Percentiles rank a stretch among this genome's conserved stretches.
Conservation (phyloP, 2,888 invertebrate species). For the Nudaria mundana region DNA sequence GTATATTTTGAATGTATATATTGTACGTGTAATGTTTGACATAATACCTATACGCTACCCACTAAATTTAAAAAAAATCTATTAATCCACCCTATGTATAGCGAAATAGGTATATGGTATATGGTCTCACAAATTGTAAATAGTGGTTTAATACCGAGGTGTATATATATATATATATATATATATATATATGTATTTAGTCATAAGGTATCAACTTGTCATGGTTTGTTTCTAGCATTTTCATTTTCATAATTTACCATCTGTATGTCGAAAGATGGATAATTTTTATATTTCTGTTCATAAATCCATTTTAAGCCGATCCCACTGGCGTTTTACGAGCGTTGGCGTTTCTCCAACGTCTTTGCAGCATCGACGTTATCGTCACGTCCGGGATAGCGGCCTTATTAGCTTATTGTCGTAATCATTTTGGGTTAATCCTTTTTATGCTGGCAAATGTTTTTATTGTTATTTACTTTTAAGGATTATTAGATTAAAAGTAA, state of each 20-base stretch:
- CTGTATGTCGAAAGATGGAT: constrained; percentile 9
- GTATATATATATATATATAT: constrained; percentile 29
- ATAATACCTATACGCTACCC: not conserved
- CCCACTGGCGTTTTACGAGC: too few relatives aligned
- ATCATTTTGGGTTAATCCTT: constrained; percentile 32
- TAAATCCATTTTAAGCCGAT: constrained; percentile 19
- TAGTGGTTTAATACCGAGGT: constrained; percentile 30
- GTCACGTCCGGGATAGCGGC: too few relatives aligned
- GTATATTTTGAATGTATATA: too few relatives aligned
- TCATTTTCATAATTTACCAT: constrained; percentile 5
- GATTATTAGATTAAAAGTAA: constrained; percentile 51
- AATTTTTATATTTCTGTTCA: constrained; percentile 16
- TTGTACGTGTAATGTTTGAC: too few relatives aligned
- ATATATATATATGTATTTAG: constrained; percentile 45
- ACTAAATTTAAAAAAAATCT: too few relatives aligned
- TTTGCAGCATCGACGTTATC: too few relatives aligned
- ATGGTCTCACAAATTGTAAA: constrained; percentile 40
- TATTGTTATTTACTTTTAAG: constrained; percentile 69
- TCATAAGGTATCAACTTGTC: constrained; percentile 32
- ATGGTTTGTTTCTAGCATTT: constrained; percentile 15
- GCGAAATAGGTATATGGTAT: too few relatives aligned
- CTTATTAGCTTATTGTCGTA: constrained; percentile 27
- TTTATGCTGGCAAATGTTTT: constrained; percentile 40
- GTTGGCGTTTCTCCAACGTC: too few relatives aligned
- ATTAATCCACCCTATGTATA: too few relatives aligned